Evolutionary conservation across 30 jellyfish, hydroid and myxozoan species (phyloP), one percentile per base, ranked within the genome.

Genomic region (Chrysaora quinquecirrha): DNA sequence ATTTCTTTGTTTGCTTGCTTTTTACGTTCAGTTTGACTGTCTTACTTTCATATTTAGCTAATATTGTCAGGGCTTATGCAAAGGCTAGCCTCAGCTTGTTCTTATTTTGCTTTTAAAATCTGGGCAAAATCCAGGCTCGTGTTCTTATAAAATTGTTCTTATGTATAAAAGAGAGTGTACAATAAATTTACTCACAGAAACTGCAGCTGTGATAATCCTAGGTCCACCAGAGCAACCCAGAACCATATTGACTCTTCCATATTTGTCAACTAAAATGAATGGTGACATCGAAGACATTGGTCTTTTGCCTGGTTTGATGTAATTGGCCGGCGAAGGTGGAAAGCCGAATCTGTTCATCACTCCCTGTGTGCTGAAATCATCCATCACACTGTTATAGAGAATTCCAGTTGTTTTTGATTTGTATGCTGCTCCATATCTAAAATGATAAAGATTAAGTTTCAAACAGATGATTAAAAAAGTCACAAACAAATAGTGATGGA

Each of bases 201-300:
- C 97, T 1, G 95, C 48, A 0, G 99, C 97, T 33, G 99, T 75
- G 62, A 94, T 94, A 50, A 94, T 94, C 48, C 89, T 83, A 3
- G 99, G 96, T 12, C 99, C 99, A 25, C 99, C 99, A 9, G 99
- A 94, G 48, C 90, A 89, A 3, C 99, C 99, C 11, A 94, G 64
- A 7, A 87, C 96, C 87, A 94, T 71, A 61, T 94, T 86, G 23
- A 94, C 96, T 27, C 94, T 86, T 2, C 97, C 99, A 35, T 81
- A 34, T 73, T 78, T 87, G 83, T 88, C 96, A 24, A 94, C 88
- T 12, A 94, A 65, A 12, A 87, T 83, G 65, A 83, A 92, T 0
- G 99, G 99, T 14, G 99, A 84, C 97, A 94, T 94, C 9, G 99
- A 76, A 24, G 99, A 87, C 0, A 94, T 48, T 1, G 99, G 95